Evolutionary conservation across 2,113 vertebrate genomes (phyloP).

Genomic region (Triplophysa dalaica): DNA sequence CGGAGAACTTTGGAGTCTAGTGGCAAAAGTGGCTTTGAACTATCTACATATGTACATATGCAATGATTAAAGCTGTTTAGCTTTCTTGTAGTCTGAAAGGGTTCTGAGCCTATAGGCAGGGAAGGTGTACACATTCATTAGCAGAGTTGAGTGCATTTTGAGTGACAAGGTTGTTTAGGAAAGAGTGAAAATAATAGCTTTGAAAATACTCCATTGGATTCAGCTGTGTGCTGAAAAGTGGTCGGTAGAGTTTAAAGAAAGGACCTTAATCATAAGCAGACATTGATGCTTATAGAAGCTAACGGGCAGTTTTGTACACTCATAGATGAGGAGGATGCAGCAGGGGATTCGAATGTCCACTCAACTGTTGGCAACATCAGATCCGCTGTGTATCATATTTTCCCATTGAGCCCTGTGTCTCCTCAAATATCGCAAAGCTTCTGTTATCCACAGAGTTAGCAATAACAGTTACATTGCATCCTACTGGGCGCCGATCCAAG

Average conservation of each 20-base stretch:
- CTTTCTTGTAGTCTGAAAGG: slow-evolving; percentile 36
- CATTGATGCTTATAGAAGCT: background rate
- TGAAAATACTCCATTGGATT: background rate
- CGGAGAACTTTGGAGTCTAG: slow-evolving; percentile 23
- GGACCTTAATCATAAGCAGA: background rate
- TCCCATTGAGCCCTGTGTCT: slow-evolving; percentile 36
- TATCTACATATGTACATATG: slow-evolving; percentile 22
- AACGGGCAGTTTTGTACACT: background rate
- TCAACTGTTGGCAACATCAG: slow-evolving; percentile 17
- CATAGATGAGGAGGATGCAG: slow-evolving; percentile 4
- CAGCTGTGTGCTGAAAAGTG: background rate
- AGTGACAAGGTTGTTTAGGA: slow-evolving; percentile 3
- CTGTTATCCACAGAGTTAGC: slow-evolving; percentile 30
- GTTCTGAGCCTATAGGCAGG: slow-evolving; percentile 1
- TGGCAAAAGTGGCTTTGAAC: slow-evolving; percentile 34
- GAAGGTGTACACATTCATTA: slow-evolving; percentile 23
- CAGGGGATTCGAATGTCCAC: slow-evolving; percentile 12
- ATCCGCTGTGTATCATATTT: slow-evolving; percentile 36
- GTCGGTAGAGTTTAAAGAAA: background rate
- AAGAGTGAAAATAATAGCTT: background rate
- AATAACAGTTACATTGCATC: slow-evolving; percentile 31
- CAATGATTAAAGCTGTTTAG: slow-evolving; percentile 33
- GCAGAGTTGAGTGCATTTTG: background rate
- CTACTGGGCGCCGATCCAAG: slow-evolving; percentile 22
- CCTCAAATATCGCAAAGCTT: slow-evolving; percentile 37